Conservation (phyloP, 2,797 vertebrate species). For the Neopelma chrysocephalum region DNA sequence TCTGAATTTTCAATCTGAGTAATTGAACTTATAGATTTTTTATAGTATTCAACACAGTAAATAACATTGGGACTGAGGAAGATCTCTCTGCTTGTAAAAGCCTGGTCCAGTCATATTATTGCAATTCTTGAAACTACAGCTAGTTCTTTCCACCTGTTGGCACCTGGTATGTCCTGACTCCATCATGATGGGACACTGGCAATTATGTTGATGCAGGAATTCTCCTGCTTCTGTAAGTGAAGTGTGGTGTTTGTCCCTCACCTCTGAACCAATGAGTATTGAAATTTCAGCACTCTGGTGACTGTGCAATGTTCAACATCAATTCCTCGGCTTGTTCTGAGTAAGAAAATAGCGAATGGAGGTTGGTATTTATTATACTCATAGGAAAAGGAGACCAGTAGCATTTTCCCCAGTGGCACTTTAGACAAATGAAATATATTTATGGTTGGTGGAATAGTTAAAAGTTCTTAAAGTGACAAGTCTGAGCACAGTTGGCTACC, state of each 20-base stretch:
- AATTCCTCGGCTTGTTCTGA: background rate
- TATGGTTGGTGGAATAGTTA: background rate
- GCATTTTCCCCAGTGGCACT: background rate
- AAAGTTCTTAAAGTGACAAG: background rate
- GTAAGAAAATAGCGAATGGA: background rate
- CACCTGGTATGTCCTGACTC: background rate
- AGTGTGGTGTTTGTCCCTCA: background rate
- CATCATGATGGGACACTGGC: accelerated
- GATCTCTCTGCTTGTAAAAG: background rate
- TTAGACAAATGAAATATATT: background rate
- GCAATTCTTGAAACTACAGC: background rate
- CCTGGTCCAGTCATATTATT: background rate
- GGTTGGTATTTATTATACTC: background rate
- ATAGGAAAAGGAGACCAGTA: background rate
- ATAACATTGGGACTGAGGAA: background rate
- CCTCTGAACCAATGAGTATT: background rate
- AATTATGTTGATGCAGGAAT: background rate
- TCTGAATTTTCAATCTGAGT: background rate
- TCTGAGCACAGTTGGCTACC: background rate
- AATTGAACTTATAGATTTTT: background rate
- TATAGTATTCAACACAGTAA: background rate
- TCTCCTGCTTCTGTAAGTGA: background rate
- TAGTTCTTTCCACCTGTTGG: background rate
- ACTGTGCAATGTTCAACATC: background rate
- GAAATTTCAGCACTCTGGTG: background rate